phyloP scores from a whole-genome alignment of 1,140 invertebrate genomes.

The Aphaenogaster floridana region DNA sequence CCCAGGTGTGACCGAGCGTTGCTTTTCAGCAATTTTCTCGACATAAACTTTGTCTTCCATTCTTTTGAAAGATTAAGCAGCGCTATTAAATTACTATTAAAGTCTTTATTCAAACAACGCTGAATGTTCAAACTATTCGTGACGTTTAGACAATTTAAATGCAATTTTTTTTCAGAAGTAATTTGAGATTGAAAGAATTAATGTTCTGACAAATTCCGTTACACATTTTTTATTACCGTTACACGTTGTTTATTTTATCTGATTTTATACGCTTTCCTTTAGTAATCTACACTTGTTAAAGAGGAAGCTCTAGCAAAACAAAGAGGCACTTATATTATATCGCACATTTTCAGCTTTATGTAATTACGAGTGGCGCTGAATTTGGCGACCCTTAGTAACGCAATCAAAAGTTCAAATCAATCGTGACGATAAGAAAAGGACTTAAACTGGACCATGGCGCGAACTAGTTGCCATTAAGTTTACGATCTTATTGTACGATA shows the following conservation, averaged over 20 bases:
- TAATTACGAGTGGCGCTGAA: not conserved
- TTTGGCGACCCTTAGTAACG: slow-evolving; percentile 11
- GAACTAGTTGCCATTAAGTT: slow-evolving; percentile 60
- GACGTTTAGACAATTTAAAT: not conserved
- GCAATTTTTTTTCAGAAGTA: not conserved
- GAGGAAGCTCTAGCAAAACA: not conserved
- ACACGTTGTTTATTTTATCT: not conserved
- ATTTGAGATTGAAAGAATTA: not conserved
- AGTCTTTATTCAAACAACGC: not conserved
- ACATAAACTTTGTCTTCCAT: not conserved
- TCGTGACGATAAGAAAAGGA: slow-evolving; percentile 18
- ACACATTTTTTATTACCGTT: not conserved
- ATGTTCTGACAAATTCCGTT: not conserved
- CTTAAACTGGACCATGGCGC: slow-evolving; percentile 66
- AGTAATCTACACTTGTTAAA: slow-evolving; percentile 5
- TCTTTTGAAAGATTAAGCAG: not conserved
- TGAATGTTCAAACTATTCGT: not conserved
- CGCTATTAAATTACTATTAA: slow-evolving; percentile 17
- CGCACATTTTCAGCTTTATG: not conserved
- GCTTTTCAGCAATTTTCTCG: slow-evolving; percentile 8
- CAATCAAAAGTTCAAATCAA: slow-evolving; percentile 54
- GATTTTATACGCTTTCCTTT: not conserved
- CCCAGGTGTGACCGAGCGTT: not conserved
- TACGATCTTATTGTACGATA: slow-evolving; percentile 64
- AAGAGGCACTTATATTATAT: not conserved